These are phyloP conservation scores for Dryocosmus kuriphilus DNA, from an alignment of 2,888 invertebrate genomes.

Conservation along the genomic window DNA sequence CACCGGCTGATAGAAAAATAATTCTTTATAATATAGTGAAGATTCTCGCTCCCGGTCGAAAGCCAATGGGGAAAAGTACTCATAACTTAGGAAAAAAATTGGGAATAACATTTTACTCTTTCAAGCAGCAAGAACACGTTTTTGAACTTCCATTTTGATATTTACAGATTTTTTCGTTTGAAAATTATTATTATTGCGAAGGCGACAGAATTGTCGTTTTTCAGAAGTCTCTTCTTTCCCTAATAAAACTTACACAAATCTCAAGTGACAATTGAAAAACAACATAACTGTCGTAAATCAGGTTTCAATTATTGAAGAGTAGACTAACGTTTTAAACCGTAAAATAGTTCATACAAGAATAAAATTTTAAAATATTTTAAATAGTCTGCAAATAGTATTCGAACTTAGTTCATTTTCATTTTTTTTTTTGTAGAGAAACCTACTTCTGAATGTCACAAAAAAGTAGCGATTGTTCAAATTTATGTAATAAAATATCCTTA, in stretches of 20 bases:
- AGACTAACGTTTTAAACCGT: neutral
- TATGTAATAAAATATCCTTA: neutral
- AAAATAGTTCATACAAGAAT: neutral
- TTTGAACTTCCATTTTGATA: neutral
- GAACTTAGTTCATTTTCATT: constrained; percentile 18
- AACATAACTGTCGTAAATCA: too few species aligned
- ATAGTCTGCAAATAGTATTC: neutral
- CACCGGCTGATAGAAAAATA: constrained; percentile 36
- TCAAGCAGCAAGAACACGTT: neutral
- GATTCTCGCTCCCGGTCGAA: neutral
- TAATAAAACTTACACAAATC: too few species aligned
- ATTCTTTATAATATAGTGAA: constrained; percentile 34
- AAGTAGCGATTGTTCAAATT: constrained; percentile 17
- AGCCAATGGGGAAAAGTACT: constrained; percentile 15
- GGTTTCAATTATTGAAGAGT: neutral
- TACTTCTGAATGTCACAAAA: neutral
- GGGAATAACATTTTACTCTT: neutral
- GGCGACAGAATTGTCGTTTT: neutral
- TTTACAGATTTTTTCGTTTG: constrained; percentile 3
- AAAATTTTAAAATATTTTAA: too few species aligned
- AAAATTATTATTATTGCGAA: neutral
- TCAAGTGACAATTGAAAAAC: too few species aligned
- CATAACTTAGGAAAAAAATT: neutral
- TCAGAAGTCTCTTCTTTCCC: too few species aligned
- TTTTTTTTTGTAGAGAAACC: neutral